Percentiles rank a stretch among this genome's conserved stretches.
These are phyloP conservation scores for Griposia aprilina DNA, from an alignment of 2,888 invertebrate species.

Conservation along the genomic window DNA sequence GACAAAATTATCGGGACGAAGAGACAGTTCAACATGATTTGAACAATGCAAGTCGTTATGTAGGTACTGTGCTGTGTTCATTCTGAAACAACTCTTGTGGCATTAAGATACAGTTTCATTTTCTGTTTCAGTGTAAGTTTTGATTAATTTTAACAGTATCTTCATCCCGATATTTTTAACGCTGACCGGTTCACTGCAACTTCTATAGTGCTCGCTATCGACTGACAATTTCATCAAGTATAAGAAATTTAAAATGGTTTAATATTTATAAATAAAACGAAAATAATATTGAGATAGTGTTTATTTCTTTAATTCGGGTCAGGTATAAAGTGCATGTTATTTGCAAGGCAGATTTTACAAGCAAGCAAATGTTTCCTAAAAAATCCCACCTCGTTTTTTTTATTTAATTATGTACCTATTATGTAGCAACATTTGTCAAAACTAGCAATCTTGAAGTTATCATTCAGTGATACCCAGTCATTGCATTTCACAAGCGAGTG, in stretches of 20 bases:
- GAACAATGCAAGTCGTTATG: neutral
- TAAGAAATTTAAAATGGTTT: neutral
- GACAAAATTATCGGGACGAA: neutral
- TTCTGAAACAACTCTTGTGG: neutral
- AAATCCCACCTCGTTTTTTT: neutral
- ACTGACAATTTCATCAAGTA: neutral
- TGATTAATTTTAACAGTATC: neutral
- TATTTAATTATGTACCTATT: neutral
- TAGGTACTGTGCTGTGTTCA: neutral
- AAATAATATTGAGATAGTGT: slow-evolving; percentile 4
- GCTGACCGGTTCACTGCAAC: neutral
- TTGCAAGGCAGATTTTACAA: slow-evolving; percentile 12
- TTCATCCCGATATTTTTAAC: neutral
- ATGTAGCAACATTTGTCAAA: slow-evolving; percentile 6
- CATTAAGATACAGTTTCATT: neutral
- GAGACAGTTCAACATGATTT: neutral
- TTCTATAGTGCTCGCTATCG: neutral
- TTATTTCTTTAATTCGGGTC: slow-evolving; percentile 19
- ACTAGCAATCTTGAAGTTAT: slow-evolving; percentile 7
- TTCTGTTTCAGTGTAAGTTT: neutral
- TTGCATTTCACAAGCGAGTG: slow-evolving; percentile 8
- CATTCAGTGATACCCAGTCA: neutral
- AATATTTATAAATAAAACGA: slow-evolving; percentile 22
- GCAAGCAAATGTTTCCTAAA: neutral
- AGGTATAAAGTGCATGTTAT: neutral